Conservation (phyloP, 2,797 vertebrate genomes). For the Ctenopoma multispine region DNA sequence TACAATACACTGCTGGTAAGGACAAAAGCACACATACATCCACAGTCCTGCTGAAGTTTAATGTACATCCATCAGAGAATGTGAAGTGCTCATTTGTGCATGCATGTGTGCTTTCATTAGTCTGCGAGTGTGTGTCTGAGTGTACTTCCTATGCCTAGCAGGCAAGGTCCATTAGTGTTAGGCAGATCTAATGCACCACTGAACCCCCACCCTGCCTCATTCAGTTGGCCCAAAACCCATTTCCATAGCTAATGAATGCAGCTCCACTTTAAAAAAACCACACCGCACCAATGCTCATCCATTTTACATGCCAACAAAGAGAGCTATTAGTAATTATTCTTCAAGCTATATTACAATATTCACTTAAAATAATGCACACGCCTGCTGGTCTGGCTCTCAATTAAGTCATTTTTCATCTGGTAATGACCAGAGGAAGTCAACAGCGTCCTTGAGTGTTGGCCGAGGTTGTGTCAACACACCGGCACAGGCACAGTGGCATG, state of each 20-base stretch:
- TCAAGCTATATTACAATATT: conserved; percentile 89
- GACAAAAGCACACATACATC: conserved; percentile 11
- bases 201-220: conserved; percentile 70
- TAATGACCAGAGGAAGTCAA: conserved; percentile 90
- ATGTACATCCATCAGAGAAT: conserved; percentile 51
- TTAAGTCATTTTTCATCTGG: conserved; percentile 92
- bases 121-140: conserved; percentile 64
- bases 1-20: conserved; percentile 83
- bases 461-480: conserved; percentile 86
- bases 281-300: conserved; percentile 86
- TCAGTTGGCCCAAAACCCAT: conserved; percentile 87
- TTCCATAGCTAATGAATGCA: conserved; percentile 92
- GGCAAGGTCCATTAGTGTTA: conserved; percentile 85
- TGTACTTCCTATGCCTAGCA: conserved; percentile 69
- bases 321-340: conserved; percentile 91
- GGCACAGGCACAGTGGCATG: conserved; percentile 56
- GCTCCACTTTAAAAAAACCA: conserved; percentile 85
- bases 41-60: conserved; percentile 26
- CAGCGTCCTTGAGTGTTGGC: conserved; percentile 88
- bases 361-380: conserved; percentile 91
- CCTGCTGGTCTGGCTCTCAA: conserved; percentile 87
- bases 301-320: conserved; percentile 89
- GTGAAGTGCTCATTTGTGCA: conserved; percentile 55
- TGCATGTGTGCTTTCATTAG: conserved; percentile 57
- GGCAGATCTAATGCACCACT: conserved; percentile 83